Conservation (phyloP, 2,888 invertebrate species). For the Volucella bombylans region DNA sequence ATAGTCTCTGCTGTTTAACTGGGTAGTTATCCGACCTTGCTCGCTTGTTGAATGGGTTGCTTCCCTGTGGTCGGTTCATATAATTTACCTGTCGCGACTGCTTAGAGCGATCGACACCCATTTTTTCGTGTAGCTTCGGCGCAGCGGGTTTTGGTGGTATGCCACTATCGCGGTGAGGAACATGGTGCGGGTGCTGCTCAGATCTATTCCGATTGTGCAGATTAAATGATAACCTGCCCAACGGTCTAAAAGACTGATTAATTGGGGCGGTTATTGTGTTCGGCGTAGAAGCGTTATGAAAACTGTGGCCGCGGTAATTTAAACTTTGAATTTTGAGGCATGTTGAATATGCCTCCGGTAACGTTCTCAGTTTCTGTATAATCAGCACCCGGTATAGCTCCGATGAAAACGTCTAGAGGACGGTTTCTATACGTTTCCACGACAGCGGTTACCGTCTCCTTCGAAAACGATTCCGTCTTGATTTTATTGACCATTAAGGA, state of each 20-base stretch:
- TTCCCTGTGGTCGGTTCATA: constrained; percentile 10
- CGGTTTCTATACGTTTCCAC: no score
- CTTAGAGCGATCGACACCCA: neutral
- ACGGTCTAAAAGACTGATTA: neutral
- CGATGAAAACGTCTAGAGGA: no score
- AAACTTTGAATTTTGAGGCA: constrained; percentile 1
- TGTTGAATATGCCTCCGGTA: neutral
- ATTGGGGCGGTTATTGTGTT: constrained; percentile 6
- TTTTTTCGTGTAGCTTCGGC: constrained; percentile 1
- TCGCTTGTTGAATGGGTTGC: constrained; percentile 3
- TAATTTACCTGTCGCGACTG: constrained; percentile 4
- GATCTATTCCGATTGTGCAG: no score
- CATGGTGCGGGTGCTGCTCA: no score
- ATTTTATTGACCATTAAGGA: no score
- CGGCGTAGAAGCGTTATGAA: neutral
- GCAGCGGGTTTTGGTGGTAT: neutral
- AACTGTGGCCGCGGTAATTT: neutral
- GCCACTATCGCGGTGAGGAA: no score
- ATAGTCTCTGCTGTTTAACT: constrained; percentile 9
- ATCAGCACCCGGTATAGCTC: neutral
- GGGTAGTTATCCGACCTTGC: constrained; percentile 13
- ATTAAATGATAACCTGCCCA: no score
- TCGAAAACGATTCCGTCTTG: no score
- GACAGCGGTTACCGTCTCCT: no score
- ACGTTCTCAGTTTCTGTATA: neutral